A percentile compares a stretch with the other conserved stretches of the same genome.
These are phyloP conservation scores for Enteromius paludinosus DNA, from an alignment of 2,797 vertebrate genomes.

Conservation along the genomic window DNA sequence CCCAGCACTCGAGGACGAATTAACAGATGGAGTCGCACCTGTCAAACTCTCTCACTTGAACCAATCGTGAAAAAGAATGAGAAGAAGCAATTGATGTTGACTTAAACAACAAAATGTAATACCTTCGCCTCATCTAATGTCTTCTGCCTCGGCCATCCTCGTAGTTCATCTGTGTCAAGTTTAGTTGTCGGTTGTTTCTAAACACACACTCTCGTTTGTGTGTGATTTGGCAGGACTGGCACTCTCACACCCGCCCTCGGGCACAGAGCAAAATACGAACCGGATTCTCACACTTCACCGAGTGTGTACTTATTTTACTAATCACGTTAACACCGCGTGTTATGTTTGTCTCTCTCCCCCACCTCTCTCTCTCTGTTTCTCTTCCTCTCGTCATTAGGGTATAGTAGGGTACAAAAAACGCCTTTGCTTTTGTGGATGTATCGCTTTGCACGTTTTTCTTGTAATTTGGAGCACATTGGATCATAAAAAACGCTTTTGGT, in stretches of 20 bases:
- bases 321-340: neutral
- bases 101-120: neutral
- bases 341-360: neutral
- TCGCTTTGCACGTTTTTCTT: neutral
- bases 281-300: slow-evolving; percentile 46
- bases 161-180: neutral
- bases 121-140: slow-evolving; percentile 5
- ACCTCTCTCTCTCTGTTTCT: neutral
- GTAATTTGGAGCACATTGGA: neutral
- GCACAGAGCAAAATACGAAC: slow-evolving; percentile 52
- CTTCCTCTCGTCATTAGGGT: neutral
- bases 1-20: neutral
- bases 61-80: neutral
- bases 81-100: neutral
- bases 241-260: slow-evolving; percentile 28
- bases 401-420: neutral
- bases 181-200: neutral
- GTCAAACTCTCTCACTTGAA: neutral
- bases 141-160: slow-evolving; percentile 9
- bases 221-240: slow-evolving; percentile 32
- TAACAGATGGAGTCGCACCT: slow-evolving; percentile 42
- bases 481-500: neutral
- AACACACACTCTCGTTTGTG: slow-evolving; percentile 22
- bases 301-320: slow-evolving; percentile 25
- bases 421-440: neutral